These are phyloP conservation scores for Ctenicera cuprea DNA, from an alignment of 2,888 invertebrate species.

Conservation along the genomic window DNA sequence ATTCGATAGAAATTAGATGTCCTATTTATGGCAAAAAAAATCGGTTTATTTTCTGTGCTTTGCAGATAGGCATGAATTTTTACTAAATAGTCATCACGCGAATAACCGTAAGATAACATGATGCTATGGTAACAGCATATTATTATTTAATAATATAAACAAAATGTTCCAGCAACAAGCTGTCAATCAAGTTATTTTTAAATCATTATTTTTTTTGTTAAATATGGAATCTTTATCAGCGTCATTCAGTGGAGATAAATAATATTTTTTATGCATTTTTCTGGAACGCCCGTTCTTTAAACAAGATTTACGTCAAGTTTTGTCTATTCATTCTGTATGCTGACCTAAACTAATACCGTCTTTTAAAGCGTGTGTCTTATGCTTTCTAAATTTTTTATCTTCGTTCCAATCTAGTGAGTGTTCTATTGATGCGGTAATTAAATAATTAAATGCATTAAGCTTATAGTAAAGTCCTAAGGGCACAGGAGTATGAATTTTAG, in stretches of 20 bases:
- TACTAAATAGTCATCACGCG: neutral
- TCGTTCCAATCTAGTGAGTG: neutral
- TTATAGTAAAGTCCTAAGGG: too few relatives aligned
- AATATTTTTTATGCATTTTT: neutral
- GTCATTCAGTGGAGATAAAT: constrained; percentile 33
- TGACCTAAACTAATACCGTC: neutral
- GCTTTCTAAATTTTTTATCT: constrained; percentile 7
- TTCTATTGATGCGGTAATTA: too few relatives aligned
- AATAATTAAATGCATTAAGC: too few relatives aligned
- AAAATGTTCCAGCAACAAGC: constrained; percentile 32
- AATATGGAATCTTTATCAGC: constrained; percentile 27
- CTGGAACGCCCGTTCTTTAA: neutral
- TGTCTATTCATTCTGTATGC: neutral
- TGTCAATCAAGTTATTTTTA: constrained; percentile 30
- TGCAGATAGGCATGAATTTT: neutral
- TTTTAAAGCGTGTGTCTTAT: neutral
- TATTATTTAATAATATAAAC: constrained; percentile 38
- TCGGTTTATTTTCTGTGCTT: too few relatives aligned
- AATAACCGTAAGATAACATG: constrained; percentile 36
- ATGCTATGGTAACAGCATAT: constrained; percentile 40
- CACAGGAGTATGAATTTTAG: neutral
- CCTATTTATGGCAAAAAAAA: too few relatives aligned
- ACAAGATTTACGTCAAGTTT: neutral
- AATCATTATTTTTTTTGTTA: constrained; percentile 25
- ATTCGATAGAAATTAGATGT: too few relatives aligned